Base-by-base conservation (phyloP, 2,797 vertebrate species). In the Parambassis ranga region DNA sequence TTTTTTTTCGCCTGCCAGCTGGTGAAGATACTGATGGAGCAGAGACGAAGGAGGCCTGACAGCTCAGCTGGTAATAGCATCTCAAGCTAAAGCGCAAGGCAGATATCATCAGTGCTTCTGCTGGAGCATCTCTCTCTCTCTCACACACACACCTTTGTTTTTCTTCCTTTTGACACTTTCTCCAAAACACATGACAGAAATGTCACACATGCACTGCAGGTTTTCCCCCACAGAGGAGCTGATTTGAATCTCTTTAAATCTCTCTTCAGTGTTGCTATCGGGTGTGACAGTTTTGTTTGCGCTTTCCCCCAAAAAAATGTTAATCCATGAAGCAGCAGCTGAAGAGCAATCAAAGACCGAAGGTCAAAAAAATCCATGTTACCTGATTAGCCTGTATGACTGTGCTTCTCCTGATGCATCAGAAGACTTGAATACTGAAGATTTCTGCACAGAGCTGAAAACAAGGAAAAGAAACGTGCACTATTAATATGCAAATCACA, bases 351-450 rank as follows among this genome's bases (percentile, higher is more conserved):
- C 19, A 53, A 43, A 20, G 24, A 0, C 38, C 15, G n/a, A 5
- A 8, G 1, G 9, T n/a, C 16, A 48, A 38, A n/a, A n/a, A n/a
- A n/a, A n/a, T n/a, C n/a, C n/a, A n/a, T n/a, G n/a, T n/a, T n/a
- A n/a, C n/a, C n/a, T n/a, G n/a, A n/a, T n/a, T n/a, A n/a, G n/a
- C n/a, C n/a, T n/a, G n/a, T n/a, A 59, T 6, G 4, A 16, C 22
- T 37, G 20, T 6, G n/a, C n/a, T 26, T 33, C 33, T 16, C 51
- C 74, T 46, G 75, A 66, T 13, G 15, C 13, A 67, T 60, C 35
- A 36, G 75, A 46, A 58, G 65, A 65, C 60, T 66, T 66, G 71
- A 84, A 79, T 77, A 55, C 44, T 48, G 2, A 1, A 26, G 39
- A 48, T 15, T 59, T 58, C 33, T 73, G 33, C 36, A 3, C 39